Base-by-base conservation (phyloP, 2,888 invertebrate genomes). In the Mylabris sibirica region DNA sequence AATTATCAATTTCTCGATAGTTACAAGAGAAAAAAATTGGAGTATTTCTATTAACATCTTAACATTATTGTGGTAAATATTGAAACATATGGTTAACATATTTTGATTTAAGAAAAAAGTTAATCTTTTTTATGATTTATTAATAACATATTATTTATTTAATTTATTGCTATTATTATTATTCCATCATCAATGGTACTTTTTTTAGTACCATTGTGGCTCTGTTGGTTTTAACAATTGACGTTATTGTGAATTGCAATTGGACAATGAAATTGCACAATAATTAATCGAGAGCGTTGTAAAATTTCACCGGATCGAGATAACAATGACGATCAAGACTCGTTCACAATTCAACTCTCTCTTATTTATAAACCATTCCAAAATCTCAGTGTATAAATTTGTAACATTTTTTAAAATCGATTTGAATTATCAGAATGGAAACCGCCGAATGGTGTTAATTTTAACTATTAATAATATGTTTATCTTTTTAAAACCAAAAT, bases 41-140 rank as follows among this genome's bases (percentile, higher is more conserved):
- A 11, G 20, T 49, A 49, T 49, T 49, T 49, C 57, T 12, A 57
- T 57, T 57, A 57, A 57, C 57, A 4, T 57, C 57, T 24, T 14
- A 24, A 24, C 12, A 22, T 57, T 57, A 57, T 57, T 57, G 3
- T 22, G 3, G 24, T 57, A 22, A 57, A 57, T 57, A 57, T 57
- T 57, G 3, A 1, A 57, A 57, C 57, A 57, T 57, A 24, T 57
- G 57, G 57, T 20, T 57, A 4, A 24, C 57, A 57, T 57, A 57
- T 57, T 57, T 49, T 49, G 20, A 20, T 44, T 6, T 4, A 30
- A 30, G n/a, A 44, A 41, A 41, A 41, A 41, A n/a, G 2, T 2
- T 41, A 14, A 35, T 35, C 3, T 38, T 38, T 38, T 14, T 38
- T 12, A 14, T 2, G 14, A n/a, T 41, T n/a, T 14, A 14, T 41